These are phyloP conservation scores for Saguinus imperator DNA, from an alignment of 2,113 vertebrate genomes.

Conservation along the genomic window DNA sequence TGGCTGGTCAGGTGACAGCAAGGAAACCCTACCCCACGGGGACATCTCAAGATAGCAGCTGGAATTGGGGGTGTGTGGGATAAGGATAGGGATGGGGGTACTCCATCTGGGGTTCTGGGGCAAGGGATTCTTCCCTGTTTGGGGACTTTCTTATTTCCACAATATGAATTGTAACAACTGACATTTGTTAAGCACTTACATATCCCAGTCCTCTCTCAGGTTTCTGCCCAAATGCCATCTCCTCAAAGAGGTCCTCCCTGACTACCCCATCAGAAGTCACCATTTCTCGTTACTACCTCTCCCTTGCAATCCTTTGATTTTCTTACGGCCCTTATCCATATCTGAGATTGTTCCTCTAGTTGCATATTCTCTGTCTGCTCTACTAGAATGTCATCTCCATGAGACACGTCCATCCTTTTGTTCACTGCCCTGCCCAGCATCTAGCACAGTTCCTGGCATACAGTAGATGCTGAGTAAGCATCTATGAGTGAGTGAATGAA, in stretches of 20 bases:
- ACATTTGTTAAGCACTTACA: not conserved
- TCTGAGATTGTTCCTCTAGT: not conserved
- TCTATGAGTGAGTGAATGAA: not conserved
- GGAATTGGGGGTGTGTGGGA: not conserved
- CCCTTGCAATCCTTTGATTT: not conserved
- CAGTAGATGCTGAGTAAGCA: not conserved
- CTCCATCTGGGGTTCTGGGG: not conserved
- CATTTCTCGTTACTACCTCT: too few relatives aligned
- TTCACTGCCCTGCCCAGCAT: not conserved
- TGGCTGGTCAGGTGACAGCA: not conserved
- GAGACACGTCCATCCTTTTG: not conserved
- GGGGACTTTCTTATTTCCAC: not conserved
- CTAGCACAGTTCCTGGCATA: not conserved
- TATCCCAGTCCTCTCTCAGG: not conserved
- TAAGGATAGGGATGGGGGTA: not conserved
- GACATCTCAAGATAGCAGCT: not conserved
- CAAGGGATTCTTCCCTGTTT: not conserved
- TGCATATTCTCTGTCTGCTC: not conserved
- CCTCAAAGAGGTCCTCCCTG: not conserved
- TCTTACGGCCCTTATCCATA: not conserved
- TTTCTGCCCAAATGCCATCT: not conserved
- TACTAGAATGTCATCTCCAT: not conserved
- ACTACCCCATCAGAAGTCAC: not conserved
- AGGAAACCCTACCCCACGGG: not conserved
- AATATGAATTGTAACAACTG: not conserved